A percentile compares a stretch with the other conserved stretches of the same genome.
These are phyloP conservation scores for Thalpophila matura DNA, from an alignment of 2,888 invertebrate species.

Conservation along the genomic window DNA sequence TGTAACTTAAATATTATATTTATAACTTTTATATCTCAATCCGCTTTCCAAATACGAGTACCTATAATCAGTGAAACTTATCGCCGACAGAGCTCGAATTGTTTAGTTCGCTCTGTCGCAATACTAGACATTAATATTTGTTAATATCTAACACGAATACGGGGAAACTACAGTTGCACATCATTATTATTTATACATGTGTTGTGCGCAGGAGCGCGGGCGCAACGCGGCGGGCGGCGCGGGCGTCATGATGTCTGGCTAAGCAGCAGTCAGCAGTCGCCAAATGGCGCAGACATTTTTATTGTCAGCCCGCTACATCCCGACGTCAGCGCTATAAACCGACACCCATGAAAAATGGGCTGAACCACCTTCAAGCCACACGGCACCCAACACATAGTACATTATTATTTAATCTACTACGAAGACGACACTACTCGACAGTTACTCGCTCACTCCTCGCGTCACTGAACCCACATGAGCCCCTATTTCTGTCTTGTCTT, in stretches of 20 bases:
- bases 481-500: conserved; percentile 84
- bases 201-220: conserved; percentile 28
- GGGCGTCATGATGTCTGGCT: conserved; percentile 81
- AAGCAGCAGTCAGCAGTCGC: conserved; percentile 52
- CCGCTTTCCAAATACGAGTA: conserved; percentile 30
- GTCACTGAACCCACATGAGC: conserved; percentile 78
- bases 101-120: conserved; percentile 11
- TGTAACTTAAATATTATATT: conserved; percentile 16
- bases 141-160: conserved; percentile 25
- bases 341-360: conserved; percentile 45
- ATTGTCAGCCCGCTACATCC: conserved; percentile 42
- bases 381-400: conserved; percentile 41
- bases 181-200: conserved; percentile 42
- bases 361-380: conserved; percentile 53
- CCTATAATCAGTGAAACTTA: conserved; percentile 18
- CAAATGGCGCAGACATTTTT: conserved; percentile 64
- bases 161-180: conserved; percentile 31
- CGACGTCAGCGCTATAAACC: conserved; percentile 54
- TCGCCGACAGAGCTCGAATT: conserved; percentile 4
- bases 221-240: conserved; percentile 46
- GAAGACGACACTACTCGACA: conserved; percentile 60
- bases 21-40: conserved; percentile 31
- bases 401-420: conserved; percentile 60
- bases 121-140: conserved; percentile 21
- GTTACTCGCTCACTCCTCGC: conserved; percentile 63